Percentiles rank a stretch among this genome's conserved stretches.
These are phyloP conservation scores for Hybos culiciformis DNA, from an alignment of 2,888 invertebrate genomes.

Conservation along the genomic window DNA sequence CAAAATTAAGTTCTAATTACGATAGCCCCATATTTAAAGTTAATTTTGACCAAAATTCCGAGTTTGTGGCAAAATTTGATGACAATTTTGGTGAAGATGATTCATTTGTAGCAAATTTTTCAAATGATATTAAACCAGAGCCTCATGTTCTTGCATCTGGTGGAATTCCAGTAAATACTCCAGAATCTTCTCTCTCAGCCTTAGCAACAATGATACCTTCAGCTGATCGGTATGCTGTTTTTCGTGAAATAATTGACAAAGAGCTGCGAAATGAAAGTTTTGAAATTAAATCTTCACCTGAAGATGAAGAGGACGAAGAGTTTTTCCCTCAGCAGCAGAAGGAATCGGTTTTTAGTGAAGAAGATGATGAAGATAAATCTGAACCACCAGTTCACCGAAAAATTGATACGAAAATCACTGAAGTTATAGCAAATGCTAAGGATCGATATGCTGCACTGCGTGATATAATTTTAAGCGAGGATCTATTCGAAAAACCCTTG, in stretches of 20 bases:
- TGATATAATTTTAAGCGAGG: slow-evolving; percentile 56
- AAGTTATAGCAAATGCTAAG: slow-evolving; percentile 38
- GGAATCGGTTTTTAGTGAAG: not conserved
- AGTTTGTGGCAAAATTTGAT: slow-evolving; percentile 47
- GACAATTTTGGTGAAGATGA: slow-evolving; percentile 44
- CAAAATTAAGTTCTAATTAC: slow-evolving; percentile 20
- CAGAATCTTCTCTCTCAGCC: not conserved
- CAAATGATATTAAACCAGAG: slow-evolving; percentile 35
- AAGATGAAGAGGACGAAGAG: slow-evolving; percentile 11
- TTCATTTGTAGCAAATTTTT: slow-evolving; percentile 52
- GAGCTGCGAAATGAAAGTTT: slow-evolving; percentile 36
- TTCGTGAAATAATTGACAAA: slow-evolving; percentile 72
- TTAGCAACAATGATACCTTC: slow-evolving; percentile 34
- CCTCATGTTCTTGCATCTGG: slow-evolving; percentile 14
- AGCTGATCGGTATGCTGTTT: slow-evolving; percentile 77
- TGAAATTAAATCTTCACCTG: slow-evolving; percentile 17
- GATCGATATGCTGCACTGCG: slow-evolving; percentile 72
- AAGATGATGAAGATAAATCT: slow-evolving; percentile 27
- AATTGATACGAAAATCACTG: slow-evolving; percentile 38
- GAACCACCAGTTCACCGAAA: slow-evolving; percentile 21
- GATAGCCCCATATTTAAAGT: slow-evolving; percentile 25
- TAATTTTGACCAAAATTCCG: slow-evolving; percentile 29
- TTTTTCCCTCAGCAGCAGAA: not conserved
- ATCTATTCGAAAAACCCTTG: slow-evolving; percentile 40
- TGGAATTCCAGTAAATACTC: not conserved